Percentiles rank a stretch among this genome's conserved stretches.
These are phyloP conservation scores for Pheosia tremula DNA, from an alignment of 2,888 invertebrate genomes.

Conservation along the genomic window DNA sequence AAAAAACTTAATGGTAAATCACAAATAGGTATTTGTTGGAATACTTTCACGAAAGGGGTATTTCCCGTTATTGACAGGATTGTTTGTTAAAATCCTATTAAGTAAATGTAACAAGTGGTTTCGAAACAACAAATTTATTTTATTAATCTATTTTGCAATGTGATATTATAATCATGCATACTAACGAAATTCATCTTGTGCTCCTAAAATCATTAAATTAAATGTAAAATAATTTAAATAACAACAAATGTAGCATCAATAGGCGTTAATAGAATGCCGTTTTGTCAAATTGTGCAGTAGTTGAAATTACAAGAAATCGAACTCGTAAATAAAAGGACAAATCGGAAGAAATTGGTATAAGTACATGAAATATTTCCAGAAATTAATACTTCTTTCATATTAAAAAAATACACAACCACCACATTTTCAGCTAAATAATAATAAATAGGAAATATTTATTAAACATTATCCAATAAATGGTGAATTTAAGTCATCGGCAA, in stretches of 20 bases:
- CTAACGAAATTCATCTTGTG: conserved; percentile 33
- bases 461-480: neutral
- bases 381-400: neutral
- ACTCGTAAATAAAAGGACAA: neutral
- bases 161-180: conserved; percentile 29
- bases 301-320: neutral
- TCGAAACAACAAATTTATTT: conserved; percentile 39
- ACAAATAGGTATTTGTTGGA: too few relatives aligned
- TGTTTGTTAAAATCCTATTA: neutral
- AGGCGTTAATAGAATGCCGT: too few relatives aligned
- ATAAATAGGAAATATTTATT: neutral
- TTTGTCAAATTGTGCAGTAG: too few relatives aligned
- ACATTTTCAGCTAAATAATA: neutral
- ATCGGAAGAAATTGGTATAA: too few relatives aligned
- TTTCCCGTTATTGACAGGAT: neutral
- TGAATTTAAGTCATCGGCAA: too few relatives aligned
- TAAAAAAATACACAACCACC: neutral
- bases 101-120: neutral
- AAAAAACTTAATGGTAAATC: too few relatives aligned
- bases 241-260: too few relatives aligned
- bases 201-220: conserved; percentile 10
- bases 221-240: neutral
- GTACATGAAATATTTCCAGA: too few relatives aligned
- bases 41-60: neutral
- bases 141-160: conserved; percentile 28